These are phyloP conservation scores for Bufo bufo DNA, from an alignment of 2,113 vertebrate genomes.

Conservation along the genomic window DNA sequence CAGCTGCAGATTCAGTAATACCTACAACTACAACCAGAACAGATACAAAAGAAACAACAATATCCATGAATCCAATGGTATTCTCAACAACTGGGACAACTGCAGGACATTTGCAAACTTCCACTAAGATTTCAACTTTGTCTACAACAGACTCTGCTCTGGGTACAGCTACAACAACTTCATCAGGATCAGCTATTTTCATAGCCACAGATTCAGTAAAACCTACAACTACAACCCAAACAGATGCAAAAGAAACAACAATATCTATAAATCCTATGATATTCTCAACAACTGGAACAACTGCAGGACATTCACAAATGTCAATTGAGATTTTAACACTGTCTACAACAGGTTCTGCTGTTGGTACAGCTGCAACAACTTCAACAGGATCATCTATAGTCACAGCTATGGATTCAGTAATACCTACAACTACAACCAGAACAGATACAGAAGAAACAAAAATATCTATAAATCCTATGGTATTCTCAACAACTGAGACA, in stretches of 20 bases:
- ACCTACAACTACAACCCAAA: not conserved
- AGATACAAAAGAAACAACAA: not conserved
- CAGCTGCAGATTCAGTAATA: not conserved
- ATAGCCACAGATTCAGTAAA: not conserved
- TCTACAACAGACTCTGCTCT: no score
- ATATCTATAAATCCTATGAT: not conserved
- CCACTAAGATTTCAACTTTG: no score
- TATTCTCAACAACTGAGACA: not conserved
- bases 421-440: not conserved
- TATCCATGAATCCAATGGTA: not conserved
- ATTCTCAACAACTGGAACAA: not conserved
- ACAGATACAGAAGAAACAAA: not conserved
- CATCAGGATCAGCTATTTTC: no score
- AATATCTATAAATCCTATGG: not conserved
- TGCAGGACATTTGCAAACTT: no score
- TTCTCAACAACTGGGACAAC: no score
- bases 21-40: not conserved
- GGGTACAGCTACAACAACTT: no score
- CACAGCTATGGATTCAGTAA: not conserved
- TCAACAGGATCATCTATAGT: not conserved
- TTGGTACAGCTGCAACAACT: no score
- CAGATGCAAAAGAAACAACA: not conserved
- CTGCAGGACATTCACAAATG: not conserved
- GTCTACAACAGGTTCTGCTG: not conserved
- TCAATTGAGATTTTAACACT: not conserved